These are phyloP conservation scores for Limosa lapponica DNA, from an alignment of 2,797 vertebrate species.

Conservation along the genomic window DNA sequence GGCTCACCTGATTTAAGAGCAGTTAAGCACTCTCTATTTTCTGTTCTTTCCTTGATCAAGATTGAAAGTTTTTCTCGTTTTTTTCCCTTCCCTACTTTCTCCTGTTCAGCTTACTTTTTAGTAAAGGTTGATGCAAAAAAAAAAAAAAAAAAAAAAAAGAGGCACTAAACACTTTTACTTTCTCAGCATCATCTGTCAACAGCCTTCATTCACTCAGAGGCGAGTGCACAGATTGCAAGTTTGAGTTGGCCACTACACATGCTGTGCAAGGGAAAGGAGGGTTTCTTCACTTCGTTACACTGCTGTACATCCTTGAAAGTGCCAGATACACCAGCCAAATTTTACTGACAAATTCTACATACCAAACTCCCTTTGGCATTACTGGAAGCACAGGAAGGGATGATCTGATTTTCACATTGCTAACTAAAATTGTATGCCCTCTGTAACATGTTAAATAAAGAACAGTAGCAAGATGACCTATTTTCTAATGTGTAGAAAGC, in stretches of 20 bases:
- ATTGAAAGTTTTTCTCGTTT: not conserved
- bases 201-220: not conserved
- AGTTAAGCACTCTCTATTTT: not conserved
- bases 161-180: not conserved
- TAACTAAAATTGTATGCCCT: not conserved
- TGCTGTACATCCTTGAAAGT: not conserved
- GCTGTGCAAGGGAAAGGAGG: not conserved
- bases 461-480: not conserved
- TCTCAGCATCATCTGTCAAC: slow-evolving; percentile 8
- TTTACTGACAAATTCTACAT: not conserved
- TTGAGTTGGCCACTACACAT: not conserved
- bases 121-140: not conserved
- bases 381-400: not conserved
- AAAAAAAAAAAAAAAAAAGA: not conserved
- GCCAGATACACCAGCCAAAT: not conserved
- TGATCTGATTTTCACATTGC: not conserved
- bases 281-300: not conserved
- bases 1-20: not conserved
- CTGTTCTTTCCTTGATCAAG: not conserved
- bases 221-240: not conserved
- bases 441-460: not conserved
- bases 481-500: not conserved
- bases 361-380: not conserved
- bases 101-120: not conserved
- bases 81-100: not conserved